Evolutionary conservation across 2,797 vertebrate species (phyloP).

Genomic region (Gymnodraco acuticeps): DNA sequence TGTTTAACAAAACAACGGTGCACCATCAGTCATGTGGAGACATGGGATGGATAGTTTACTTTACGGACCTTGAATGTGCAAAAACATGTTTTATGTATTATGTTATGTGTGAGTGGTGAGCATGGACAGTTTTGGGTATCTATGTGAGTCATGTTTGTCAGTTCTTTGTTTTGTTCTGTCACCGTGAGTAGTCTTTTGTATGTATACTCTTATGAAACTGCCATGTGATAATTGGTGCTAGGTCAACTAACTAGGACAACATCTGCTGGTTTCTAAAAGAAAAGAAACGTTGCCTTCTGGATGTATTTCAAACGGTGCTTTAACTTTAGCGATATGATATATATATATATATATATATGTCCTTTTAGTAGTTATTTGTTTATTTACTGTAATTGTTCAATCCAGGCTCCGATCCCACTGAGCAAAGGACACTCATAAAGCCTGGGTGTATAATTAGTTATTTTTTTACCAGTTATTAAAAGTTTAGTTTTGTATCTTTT

Average conservation of each 20-base stretch:
- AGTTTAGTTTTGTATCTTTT: slow-evolving; percentile 77
- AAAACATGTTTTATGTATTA: slow-evolving; percentile 44
- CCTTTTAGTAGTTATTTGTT: slow-evolving; percentile 49
- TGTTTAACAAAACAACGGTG: slow-evolving; percentile 26
- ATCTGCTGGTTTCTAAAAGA: slow-evolving; percentile 41
- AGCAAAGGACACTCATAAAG: slow-evolving; percentile 61
- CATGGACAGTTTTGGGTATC: slow-evolving; percentile 36
- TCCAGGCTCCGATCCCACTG: slow-evolving; percentile 63
- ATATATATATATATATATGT: slow-evolving; percentile 27
- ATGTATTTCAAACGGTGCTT: slow-evolving; percentile 76
- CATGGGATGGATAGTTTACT: slow-evolving; percentile 49
- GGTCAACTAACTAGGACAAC: slow-evolving; percentile 50
- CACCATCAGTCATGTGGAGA: slow-evolving; percentile 30
- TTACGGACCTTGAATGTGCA: slow-evolving; percentile 77
- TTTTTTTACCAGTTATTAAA: slow-evolving; percentile 60
- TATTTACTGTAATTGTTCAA: slow-evolving; percentile 49
- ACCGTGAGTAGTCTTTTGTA: slow-evolving; percentile 30
- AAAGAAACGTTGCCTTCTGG: slow-evolving; percentile 75
- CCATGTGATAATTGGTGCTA: slow-evolving; percentile 53
- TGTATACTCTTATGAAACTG: slow-evolving; percentile 51
- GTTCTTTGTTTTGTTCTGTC: slow-evolving; percentile 15
- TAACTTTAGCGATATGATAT: slow-evolving; percentile 66
- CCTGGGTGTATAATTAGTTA: slow-evolving; percentile 53
- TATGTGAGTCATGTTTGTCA: slow-evolving; percentile 43
- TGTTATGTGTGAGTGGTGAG: slow-evolving; percentile 47